Evolutionary conservation across 2,113 vertebrate genomes (phyloP), one percentile per base, ranked within the genome.

Genomic region (Lonchura striata): DNA sequence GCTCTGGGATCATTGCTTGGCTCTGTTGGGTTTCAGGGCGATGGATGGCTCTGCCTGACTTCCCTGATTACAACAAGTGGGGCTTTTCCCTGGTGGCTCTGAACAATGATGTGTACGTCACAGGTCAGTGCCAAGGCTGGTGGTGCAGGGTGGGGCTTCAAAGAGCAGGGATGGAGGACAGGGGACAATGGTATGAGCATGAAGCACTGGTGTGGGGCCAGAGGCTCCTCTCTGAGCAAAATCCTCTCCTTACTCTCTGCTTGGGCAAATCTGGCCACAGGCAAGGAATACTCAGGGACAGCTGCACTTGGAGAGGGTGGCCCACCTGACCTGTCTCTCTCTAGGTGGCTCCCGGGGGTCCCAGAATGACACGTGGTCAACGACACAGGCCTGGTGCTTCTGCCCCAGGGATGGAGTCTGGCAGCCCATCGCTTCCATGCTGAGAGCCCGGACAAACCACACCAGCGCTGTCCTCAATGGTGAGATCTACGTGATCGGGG

Each of bases 51-150:
- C 98, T 99, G 39, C 99, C 99, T 0, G 98, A 99, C 95, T 99
- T 99, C 92, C 99, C 99, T 0, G 99, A 99, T 95, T 98, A 99
- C 91, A 99, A 99, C 98, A 99, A 99, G 87, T 99, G 99, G 99
- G 99, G 99, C 68, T 99, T 98, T 97, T 99, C 99, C 35, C 86
- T 99, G 96, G 98, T 99, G 9, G 98, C 98, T 3, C 97, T 99
- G 74, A 99, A 99, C 97, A 99, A 99, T 4, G 97, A 99, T 3
- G 98, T 99, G 59, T 99, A 99, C 0, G 98, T 99, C 92, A 99
- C 99, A 98, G 99, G 99, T 99, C 86, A 68, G 98, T 88, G 28
- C 47, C 1, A 7, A n/a, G 39, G 59, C 53, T 86, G 57, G 42
- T 7, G 8, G 19, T 30, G 52, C 1, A 2, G 50, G 5, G 17